Conservation (phyloP, 2,113 vertebrate genomes). For the Dromaius novaehollandiae region DNA sequence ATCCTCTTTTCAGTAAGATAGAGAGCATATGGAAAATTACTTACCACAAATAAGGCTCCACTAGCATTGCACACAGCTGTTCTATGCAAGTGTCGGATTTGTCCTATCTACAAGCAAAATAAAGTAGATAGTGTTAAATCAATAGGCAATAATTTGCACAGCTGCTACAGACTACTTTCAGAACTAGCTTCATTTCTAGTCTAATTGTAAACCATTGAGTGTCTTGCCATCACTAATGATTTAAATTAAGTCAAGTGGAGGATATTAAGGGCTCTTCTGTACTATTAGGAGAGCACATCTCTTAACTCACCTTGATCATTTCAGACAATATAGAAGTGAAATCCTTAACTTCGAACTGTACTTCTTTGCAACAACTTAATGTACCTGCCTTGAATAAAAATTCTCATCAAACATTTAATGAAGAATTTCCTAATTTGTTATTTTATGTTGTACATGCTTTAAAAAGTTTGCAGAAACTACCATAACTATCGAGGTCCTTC, state of each 20-base stretch:
- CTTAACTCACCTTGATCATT: not conserved
- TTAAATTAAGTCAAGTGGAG: not conserved
- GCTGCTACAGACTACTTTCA: not conserved
- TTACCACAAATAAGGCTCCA: slow-evolving; percentile 93
- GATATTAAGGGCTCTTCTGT: not conserved
- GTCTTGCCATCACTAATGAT: not conserved
- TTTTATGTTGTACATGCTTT: not conserved
- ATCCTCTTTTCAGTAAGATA: not conserved
- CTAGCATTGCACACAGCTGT: slow-evolving; percentile 82
- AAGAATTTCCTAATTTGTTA: not conserved
- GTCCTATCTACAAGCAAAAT: slow-evolving; percentile 78
- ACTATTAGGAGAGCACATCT: not conserved
- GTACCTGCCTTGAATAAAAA: not conserved
- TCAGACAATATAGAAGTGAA: not conserved
- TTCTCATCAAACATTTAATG: not conserved
- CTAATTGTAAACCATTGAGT: not conserved
- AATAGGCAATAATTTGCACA: not conserved
- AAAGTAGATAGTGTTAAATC: not conserved
- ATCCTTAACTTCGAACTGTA: not conserved
- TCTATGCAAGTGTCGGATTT: slow-evolving; percentile 83
- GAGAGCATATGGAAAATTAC: slow-evolving; percentile 35
- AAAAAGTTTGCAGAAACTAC: not conserved
- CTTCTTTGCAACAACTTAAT: not conserved
- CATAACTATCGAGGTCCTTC: not conserved
- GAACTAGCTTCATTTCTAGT: not conserved